Conservation (phyloP, 2,888 invertebrate species). For the Seira sanloemensis region DNA sequence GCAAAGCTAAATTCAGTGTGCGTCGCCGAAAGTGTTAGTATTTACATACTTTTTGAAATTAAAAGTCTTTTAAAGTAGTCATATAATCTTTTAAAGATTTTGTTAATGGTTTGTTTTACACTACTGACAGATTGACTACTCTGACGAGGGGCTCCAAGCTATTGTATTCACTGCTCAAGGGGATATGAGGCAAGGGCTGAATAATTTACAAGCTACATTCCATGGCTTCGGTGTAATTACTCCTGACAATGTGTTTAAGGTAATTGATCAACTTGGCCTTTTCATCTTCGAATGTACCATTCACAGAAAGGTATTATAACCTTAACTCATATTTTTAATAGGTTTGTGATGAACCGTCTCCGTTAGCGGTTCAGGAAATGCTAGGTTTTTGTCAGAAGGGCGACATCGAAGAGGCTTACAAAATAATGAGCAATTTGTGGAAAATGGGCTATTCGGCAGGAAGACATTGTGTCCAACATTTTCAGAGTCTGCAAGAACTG, state of each 20-base stretch:
- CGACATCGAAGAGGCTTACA: slow-evolving; percentile 91
- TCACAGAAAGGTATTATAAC: background rate
- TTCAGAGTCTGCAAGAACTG: slow-evolving; percentile 95
- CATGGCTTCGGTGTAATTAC: slow-evolving; percentile 95
- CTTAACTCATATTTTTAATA: slow-evolving; percentile 71
- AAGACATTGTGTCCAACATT: slow-evolving; percentile 96
- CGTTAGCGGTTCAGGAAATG: slow-evolving; percentile 93
- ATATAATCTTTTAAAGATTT: background rate
- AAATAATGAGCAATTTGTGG: slow-evolving; percentile 92
- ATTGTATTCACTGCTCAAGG: slow-evolving; percentile 99
- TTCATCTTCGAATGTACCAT: background rate
- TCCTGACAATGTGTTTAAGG: slow-evolving; percentile 95
- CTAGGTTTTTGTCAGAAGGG: slow-evolving; percentile 87
- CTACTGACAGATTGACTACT: slow-evolving; percentile 82
- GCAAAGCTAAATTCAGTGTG: slow-evolving; percentile 87
- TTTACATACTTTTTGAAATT: background rate
- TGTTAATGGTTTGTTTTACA: background rate
- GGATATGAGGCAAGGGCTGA: slow-evolving; percentile 97
- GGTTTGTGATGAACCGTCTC: slow-evolving; percentile 99
- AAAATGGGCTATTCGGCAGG: slow-evolving; percentile 95
- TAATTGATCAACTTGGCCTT: slow-evolving; percentile 69
- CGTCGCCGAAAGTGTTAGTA: slow-evolving; percentile 82
- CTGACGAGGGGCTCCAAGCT: slow-evolving; percentile 95
- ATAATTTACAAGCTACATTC: slow-evolving; percentile 96
- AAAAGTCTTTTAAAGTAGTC: background rate